Percentiles rank a stretch among this genome's conserved stretches.
Conservation (phyloP, 1,140 invertebrate species). For the Tachypleus tridentatus region DNA sequence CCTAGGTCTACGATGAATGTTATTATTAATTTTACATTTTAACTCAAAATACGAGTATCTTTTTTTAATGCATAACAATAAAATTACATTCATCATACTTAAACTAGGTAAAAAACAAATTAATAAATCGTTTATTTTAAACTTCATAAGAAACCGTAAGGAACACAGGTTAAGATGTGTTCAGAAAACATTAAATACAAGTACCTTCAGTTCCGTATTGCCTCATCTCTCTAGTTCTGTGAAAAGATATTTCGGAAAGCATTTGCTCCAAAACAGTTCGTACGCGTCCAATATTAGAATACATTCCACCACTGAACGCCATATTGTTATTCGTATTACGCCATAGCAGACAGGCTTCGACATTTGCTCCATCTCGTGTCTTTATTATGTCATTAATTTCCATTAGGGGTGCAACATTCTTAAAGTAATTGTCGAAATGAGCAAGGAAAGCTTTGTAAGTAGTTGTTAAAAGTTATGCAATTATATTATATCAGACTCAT, state of each 20-base stretch:
- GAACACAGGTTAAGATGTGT: not conserved
- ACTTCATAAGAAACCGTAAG: not conserved
- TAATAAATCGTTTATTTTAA: not conserved
- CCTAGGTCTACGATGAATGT: not conserved
- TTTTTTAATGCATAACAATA: not conserved
- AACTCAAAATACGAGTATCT: not conserved
- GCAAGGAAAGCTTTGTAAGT: too few species aligned
- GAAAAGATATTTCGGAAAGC: constrained; percentile 78
- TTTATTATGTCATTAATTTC: too few species aligned
- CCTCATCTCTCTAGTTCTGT: constrained; percentile 75
- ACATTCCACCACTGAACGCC: not conserved
- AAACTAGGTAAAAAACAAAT: not conserved
- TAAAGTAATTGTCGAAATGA: too few species aligned
- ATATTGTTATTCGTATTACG: too few species aligned
- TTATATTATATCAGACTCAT: too few species aligned
- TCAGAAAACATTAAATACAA: not conserved
- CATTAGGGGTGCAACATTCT: too few species aligned
- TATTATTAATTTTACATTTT: not conserved
- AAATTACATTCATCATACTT: not conserved
- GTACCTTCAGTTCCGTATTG: constrained; percentile 72
- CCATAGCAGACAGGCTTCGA: too few species aligned
- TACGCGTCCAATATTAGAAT: not conserved
- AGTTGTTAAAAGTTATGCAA: too few species aligned
- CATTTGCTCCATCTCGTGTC: too few species aligned
- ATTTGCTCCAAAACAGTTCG: constrained; percentile 60